Evolutionary conservation across 1,140 invertebrate species (phyloP), one percentile per base, ranked within the genome.

Genomic region (Vanessa tameamea): DNA sequence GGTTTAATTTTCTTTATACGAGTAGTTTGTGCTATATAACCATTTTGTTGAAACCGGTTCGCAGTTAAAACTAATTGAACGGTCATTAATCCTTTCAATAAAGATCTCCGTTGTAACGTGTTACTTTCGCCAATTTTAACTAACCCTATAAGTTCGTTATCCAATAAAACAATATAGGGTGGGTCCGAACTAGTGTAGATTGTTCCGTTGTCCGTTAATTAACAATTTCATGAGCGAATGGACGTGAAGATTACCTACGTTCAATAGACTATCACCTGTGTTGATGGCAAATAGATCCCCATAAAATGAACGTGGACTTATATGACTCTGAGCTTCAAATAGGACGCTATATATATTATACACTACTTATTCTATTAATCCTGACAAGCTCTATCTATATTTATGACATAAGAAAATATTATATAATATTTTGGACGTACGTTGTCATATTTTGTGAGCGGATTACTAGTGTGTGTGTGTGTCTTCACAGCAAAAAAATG

Each of bases 171-270:
- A 73, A 76, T 74, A 76, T 73, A 73, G 57, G 61, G 16, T 20
- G 37, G 51, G 63, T n/a, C 47, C 59, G 16, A 72, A 75, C 69
- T 55, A 72, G 59, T 20, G 55, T 53, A 23, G 55, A 71, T 61
- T 75, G 72, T 77, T 72, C 53, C 66, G 73, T 78, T 78, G 78
- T 81, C 72, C 66, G 79, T 85, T 88, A 87, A 88, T 88, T 85
- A 87, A 87, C 85, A 83, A 86, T 88, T 87, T 87, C 81, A 83
- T 82, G 86, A 82, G 63, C 76, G 80, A 80, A 78, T 69, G 75
- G 75, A 73, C 74, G 65, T 69, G 72, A 73, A 80, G 79, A 85
- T 86, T 85, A 85, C 77, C 14, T 51, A 55, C 64, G 70, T 57
- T 61, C 73, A 65, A 80, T 81, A 80, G 72, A 71, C 78, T 79